phyloP scores from a whole-genome alignment of 2,888 invertebrate species.

The Drosophila incognita region DNA sequence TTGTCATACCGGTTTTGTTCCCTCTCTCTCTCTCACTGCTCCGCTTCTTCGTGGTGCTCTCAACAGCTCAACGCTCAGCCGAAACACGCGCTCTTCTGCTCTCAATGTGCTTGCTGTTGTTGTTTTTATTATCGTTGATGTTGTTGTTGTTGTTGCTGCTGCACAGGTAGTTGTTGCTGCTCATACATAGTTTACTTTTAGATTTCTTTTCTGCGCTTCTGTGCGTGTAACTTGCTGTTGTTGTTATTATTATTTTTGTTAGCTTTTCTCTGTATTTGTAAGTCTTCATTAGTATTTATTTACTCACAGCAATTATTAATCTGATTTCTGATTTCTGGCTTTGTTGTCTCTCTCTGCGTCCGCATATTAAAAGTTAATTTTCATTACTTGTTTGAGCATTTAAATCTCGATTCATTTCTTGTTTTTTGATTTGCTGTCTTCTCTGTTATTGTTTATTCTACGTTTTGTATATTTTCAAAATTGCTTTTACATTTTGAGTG shows the following conservation, averaged over 20 bases:
- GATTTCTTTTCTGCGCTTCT: conserved; percentile 71
- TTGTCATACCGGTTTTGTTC: conserved; percentile 70
- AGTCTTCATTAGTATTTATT: conserved; percentile 69
- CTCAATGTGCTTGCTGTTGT: conserved; percentile 10
- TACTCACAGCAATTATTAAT: conserved; percentile 62
- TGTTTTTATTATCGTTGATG: conserved; percentile 28
- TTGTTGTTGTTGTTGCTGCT: conserved; percentile 45
- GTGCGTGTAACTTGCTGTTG: conserved; percentile 42
- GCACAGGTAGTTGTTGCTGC: conserved; percentile 70
- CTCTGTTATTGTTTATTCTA: conserved; percentile 34
- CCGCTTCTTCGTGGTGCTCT: conserved; percentile 30
- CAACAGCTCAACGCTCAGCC: conserved; percentile 9
- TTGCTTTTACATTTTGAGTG: conserved; percentile 7
- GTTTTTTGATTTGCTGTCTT: conserved; percentile 1
- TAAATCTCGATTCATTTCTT: conserved; percentile 21
- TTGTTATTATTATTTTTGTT: conserved; percentile 37
- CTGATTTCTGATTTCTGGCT: conserved; percentile 49
- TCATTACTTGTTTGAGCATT: conserved; percentile 20
- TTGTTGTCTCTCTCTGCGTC: conserved; percentile 8
- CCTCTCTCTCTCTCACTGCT: conserved; percentile 15
- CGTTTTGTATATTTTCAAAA: conserved; percentile 43
- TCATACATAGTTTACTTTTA: conserved; percentile 70
- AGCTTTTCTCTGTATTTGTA: conserved; percentile 17
- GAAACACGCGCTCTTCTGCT: conserved; percentile 34
- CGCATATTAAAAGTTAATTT: conserved; percentile 50